Percentiles rank a stretch among this genome's conserved stretches.
Conservation (phyloP, 2,888 invertebrate genomes). For the Volucella bombylans region DNA sequence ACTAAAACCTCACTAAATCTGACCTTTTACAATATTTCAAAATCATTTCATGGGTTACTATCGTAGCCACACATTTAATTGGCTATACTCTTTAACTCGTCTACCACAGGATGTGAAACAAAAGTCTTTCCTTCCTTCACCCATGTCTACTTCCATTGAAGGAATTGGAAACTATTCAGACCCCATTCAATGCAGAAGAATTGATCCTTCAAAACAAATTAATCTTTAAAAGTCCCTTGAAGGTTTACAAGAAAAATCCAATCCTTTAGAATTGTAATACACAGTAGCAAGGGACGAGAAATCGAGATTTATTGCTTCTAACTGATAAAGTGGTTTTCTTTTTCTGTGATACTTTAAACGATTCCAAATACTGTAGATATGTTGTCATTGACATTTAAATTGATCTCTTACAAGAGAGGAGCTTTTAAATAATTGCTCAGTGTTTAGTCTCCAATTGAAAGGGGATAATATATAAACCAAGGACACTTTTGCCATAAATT, state of each 20-base stretch:
- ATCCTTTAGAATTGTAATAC: conserved; percentile 25
- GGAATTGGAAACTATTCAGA: conserved; percentile 21
- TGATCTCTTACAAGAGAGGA: conserved; percentile 19
- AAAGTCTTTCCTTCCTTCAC: neutral
- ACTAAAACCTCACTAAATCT: neutral
- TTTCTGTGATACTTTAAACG: conserved; percentile 25
- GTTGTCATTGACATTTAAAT: conserved; percentile 28
- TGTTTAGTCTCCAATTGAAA: conserved; percentile 22
- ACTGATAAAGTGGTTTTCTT: conserved; percentile 18
- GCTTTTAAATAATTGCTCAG: conserved; percentile 11
- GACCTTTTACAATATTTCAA: conserved; percentile 29
- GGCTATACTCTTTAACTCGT: conserved; percentile 1
- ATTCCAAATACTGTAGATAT: conserved; percentile 12
- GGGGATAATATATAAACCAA: neutral
- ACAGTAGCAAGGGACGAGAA: neutral
- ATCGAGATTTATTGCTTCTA: conserved; percentile 32
- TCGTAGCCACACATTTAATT: conserved; percentile 31
- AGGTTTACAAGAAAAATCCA: conserved; percentile 23
- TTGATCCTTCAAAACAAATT: conserved; percentile 40
- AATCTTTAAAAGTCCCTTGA: conserved; percentile 29
- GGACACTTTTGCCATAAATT: conserved; percentile 1
- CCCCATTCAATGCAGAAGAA: conserved; percentile 3
- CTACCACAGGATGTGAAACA: neutral
- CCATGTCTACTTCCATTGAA: neutral
- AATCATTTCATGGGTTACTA: conserved; percentile 18